Evolutionary conservation across 1,140 invertebrate species (phyloP), one percentile per base, ranked within the genome.

Genomic region (Camponotus pennsylvanicus): DNA sequence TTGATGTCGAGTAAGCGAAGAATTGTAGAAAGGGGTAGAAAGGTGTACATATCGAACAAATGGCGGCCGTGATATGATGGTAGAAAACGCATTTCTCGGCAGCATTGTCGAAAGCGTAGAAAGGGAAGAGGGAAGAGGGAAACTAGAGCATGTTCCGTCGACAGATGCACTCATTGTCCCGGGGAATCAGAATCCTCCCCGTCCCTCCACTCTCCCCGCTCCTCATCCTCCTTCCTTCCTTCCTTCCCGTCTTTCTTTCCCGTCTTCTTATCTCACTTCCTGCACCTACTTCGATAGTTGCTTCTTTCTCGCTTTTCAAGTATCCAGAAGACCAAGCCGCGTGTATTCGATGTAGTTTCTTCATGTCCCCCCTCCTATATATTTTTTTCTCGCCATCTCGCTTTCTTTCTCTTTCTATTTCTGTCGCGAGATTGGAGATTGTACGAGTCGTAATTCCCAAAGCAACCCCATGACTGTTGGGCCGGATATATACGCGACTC

Each of bases 151-250:
- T 78, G 59, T 78, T 61, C 15, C 78, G n/a, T 77, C 78, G 66
- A 87, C 63, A 73, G 78, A 84, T 87, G 86, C 86, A 21, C 64
- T 83, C 73, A 89, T 89, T 89, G 86, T 90, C 64, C 21, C 85
- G 61, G 11, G 13, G 49, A 90, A 86, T 86, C 88, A 67, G 55
- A 42, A 32, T 32, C 34, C 18, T 34, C 37, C 1, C 49, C 55
- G 9, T 45, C 52, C 40, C 13, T 45, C 0, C 42, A 11, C 27
- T 15, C 11, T 67, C 40, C n/a, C 7, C 4, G 18, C 55, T 32
- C 13, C 15, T 42, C 42, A 45, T 49, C 27, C 52, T 57, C 32
- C 9, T 49, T 73, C 15, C 42, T 67, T 71, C 66, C 49, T 15
- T 49, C 11, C 32, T 55, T 37, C 45, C 34, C 45, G 49, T 69